Evolutionary conservation across 2,797 vertebrate species (phyloP), one percentile per base, ranked within the genome.

Genomic region (Mus minutoides): DNA sequence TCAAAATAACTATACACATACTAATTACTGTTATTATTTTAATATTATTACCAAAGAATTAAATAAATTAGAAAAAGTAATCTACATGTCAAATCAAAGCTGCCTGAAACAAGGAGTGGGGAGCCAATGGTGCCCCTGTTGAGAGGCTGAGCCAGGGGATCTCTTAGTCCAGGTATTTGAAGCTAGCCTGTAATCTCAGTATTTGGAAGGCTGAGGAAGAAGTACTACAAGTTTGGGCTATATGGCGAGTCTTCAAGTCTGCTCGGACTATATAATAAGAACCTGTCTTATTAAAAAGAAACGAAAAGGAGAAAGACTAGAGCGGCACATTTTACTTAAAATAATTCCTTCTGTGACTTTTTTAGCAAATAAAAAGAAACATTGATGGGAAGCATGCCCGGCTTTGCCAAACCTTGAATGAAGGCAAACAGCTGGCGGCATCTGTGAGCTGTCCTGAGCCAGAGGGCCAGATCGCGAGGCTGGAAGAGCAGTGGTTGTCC

Each of bases 401-500:
- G 43, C 98, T 99, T 34, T 96, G 98, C 93, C 98, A 98, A 97
- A 98, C 98, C 89, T 97, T 99, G 97, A 99, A 98, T 96, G 98
- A 98, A 75, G 99, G 99, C 46, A 98, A 97, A 64, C 97, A 98
- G 91, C 97, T 99, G 97, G 84, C 67, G 71, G 96, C 60, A 4
- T 98, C 98, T 9, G 97, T 99, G 96, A 98, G 73, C 96, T 99
- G 98, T 90, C 94, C 95, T 9, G 98, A 98, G 95, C 98, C 99
- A 78, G 98, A 97, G 13, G 96, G 71, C 86, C 98, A 99, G 95
- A 97, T 98, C 79, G 52, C 77, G 1, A 98, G 97, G 76, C 96
- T 99, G 71, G 99, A 99, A 96, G 98, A 98, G 0, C 98, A 98
- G 58, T 99, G 99, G 99, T 96, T 97, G 58, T 96, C 96, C 37